Percentiles rank a stretch among this genome's conserved stretches.
phyloP scores from a whole-genome alignment of 53 echinoderm and acorn worm species.

The Arbacia lixula region DNA sequence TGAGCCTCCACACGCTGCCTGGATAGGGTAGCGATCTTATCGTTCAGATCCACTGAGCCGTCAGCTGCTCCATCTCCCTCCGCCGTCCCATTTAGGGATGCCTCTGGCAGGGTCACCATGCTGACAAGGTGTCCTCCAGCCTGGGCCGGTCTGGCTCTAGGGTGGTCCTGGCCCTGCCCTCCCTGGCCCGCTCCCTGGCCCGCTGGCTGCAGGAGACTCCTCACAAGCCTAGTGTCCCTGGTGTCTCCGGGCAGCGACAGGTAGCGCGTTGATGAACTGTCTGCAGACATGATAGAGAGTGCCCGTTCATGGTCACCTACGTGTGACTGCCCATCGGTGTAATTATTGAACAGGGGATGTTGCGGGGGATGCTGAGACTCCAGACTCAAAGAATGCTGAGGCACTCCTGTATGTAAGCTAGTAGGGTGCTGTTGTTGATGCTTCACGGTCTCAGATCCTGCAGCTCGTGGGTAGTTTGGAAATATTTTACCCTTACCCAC shows the following conservation, averaged over 20 bases:
- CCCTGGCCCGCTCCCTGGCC: neutral
- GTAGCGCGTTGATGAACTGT: slow-evolving; percentile 46
- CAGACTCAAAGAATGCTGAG: no score
- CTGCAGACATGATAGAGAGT: slow-evolving; percentile 2
- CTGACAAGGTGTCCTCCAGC: neutral
- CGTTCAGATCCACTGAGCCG: slow-evolving; percentile 26
- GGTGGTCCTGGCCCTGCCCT: slow-evolving; percentile 18
- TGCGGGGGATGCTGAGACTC: neutral
- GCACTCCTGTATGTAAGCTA: no score
- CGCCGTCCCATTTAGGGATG: slow-evolving; percentile 1
- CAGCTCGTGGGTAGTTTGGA: no score
- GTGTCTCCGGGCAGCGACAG: slow-evolving; percentile 31
- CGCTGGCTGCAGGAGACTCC: slow-evolving; percentile 8
- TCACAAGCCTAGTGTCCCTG: neutral
- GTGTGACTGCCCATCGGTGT: neutral
- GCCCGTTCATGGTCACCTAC: neutral
- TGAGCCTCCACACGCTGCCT: slow-evolving; percentile 47
- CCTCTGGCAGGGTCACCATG: neutral
- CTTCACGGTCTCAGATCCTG: no score
- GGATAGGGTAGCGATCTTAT: slow-evolving; percentile 46
- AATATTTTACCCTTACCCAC: no score
- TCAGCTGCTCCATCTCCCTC: neutral
- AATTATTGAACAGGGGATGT: slow-evolving; percentile 3
- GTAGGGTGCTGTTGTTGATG: no score
- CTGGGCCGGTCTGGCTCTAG: no score